Base-by-base conservation (phyloP, 2,888 invertebrate genomes). In the Meloe dianella region DNA sequence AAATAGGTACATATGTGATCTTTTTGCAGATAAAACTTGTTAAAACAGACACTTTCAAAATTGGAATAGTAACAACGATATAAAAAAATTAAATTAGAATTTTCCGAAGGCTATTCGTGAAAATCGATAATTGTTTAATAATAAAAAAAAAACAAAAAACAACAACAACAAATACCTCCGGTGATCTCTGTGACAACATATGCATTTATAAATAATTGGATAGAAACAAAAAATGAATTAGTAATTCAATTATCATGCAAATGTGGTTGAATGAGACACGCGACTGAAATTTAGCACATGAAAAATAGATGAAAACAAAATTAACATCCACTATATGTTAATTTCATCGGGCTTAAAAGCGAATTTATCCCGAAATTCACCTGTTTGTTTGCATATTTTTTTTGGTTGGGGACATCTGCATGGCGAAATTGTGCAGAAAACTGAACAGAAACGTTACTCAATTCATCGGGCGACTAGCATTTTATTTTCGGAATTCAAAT, bases 211-310 rank as follows among this genome's bases (percentile, higher is more conserved):
- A 47, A 47, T 20, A 47, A 47, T 47, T 47, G 47, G 47, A 9
- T 47, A 20, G 17, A 47, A 10, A 47, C 8, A 47, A 60, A 61
- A 65, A 68, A 41, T 56, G 56, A 60, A 68, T 68, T 67, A 69
- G 65, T 67, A 65, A 69, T 69, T 67, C 69, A 69, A 69, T 69
- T 69, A 68, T 61, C 51, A 70, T 70, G 70, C 70, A 70, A 70
- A 70, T 70, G 70, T 29, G 68, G 35, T 59, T 63, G 56, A 22
- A 41, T 20, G 24, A 51, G 63, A 65, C 68, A 66, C 66, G 70
- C 66, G 67, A 68, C 67, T 60, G 68, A 68, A 70, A 68, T 68
- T 66, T 65, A 47, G 10, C 9, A 47, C 9, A 35, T 35, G 20
- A 47, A 47, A 20, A 3, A 20, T 20, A 47, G 9, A 47, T 9